A percentile compares a stretch with the other conserved stretches of the same genome.
Evolutionary conservation across 1,140 invertebrate genomes (phyloP).

Genomic region (Diuraphis noxia): DNA sequence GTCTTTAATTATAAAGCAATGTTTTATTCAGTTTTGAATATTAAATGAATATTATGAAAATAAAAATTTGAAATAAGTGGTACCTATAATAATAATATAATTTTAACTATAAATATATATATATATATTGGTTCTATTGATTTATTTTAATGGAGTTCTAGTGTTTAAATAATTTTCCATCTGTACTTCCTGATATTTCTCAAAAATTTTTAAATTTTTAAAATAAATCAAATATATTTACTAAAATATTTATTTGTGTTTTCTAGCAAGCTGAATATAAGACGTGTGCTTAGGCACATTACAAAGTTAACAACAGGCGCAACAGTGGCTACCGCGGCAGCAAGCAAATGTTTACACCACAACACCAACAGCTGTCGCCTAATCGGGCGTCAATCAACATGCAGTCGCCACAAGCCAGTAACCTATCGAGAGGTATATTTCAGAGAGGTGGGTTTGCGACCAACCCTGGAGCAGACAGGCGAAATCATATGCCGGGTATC

Average conservation of each 20-base stretch:
- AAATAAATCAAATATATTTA: background rate
- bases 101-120: too few species aligned
- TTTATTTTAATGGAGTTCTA: background rate
- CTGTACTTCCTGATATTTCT: background rate
- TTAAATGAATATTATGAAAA: background rate
- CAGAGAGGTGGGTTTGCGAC: constrained; percentile 51
- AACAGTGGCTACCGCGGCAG: constrained; percentile 51
- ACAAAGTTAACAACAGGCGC: constrained; percentile 47
- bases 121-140: background rate
- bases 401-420: constrained; percentile 49
- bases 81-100: background rate
- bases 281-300: constrained; percentile 53
- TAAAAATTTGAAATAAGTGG: background rate
- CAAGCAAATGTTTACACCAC: constrained; percentile 50
- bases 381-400: constrained; percentile 54
- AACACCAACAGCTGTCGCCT: constrained; percentile 53
- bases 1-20: background rate
- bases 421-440: constrained; percentile 49
- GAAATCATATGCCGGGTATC: constrained; percentile 51
- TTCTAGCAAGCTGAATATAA: constrained; percentile 42
- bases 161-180: background rate
- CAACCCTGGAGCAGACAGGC: constrained; percentile 50
- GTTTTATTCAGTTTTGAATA: background rate
- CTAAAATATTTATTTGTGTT: constrained; percentile 12
- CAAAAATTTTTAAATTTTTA: too few species aligned